phyloP scores from a whole-genome alignment of 2,113 vertebrate genomes.

The Ardeotis arabs region DNA sequence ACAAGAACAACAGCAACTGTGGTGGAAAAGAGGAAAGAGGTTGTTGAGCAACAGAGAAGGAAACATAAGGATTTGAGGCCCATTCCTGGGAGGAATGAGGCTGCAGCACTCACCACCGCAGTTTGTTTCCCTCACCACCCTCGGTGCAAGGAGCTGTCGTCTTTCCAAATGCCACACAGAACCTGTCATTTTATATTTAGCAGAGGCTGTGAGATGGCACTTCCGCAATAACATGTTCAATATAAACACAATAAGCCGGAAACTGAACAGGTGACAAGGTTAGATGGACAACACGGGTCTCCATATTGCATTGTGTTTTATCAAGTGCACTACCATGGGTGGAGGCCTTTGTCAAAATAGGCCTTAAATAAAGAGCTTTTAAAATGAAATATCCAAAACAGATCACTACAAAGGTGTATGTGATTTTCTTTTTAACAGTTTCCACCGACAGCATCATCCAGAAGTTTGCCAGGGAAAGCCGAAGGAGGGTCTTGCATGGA shows the following conservation, averaged over 20 bases:
- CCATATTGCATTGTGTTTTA: neutral
- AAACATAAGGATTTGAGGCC: neutral
- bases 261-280: neutral
- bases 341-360: neutral
- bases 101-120: neutral
- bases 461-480: neutral
- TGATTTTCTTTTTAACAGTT: neutral
- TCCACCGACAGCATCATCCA: neutral
- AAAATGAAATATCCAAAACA: neutral
- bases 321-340: fast-evolving
- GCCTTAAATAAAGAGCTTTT: neutral
- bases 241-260: neutral
- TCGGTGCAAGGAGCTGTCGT: fast-evolving
- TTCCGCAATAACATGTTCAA: neutral
- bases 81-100: neutral
- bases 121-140: neutral
- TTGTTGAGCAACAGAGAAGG: neutral
- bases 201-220: neutral
- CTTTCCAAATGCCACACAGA: neutral
- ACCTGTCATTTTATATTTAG: neutral
- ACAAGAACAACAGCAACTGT: neutral
- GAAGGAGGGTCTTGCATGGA: neutral
- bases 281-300: neutral
- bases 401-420: neutral
- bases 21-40: neutral